Evolutionary conservation across 2,113 vertebrate genomes (phyloP), one percentile per base, ranked within the genome.

Genomic region (Hipposideros armiger): DNA sequence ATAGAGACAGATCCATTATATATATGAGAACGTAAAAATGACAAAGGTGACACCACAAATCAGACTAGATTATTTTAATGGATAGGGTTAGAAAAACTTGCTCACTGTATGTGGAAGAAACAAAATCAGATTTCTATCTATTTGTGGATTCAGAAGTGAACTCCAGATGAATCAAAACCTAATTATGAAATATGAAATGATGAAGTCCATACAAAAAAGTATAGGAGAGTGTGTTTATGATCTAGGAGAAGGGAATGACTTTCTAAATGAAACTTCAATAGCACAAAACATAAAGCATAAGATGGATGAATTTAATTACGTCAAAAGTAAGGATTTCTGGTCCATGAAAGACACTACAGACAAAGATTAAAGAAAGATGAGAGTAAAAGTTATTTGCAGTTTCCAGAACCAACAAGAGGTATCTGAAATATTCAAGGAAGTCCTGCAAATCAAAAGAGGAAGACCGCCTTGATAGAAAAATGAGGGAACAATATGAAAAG

Each of bases 251-350:
- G 8, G 60, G 3, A 86, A 81, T 32, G 52, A 62, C 24, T 91
- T 54, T 67, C 45, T 45, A 54, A 86, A 64, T 19, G 73, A 91
- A 62, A 70, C 42, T 60, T 85, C 40, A 69, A 11, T 56, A 64
- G 17, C 67, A 74, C 15, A 76, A 86, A 81, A 45, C 80, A 69
- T n/a, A 91, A 91, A 86, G n/a, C 19, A 26, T 74, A 85, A 76
- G 66, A 19, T 17, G 1, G n/a, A 17, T 88, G 77, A 28, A 72
- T 42, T 66, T 95, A 77, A 88, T 78, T 62, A 42, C 7, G 52
- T 72, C 19, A 13, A 80, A 92, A 72, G 84, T 45, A 56, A 64
- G 28, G 16, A n/a, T 64, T 85, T 89, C 70, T 77, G 50, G 62
- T 19, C 56, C 40, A 42, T 30, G 11, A 85, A 70, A 72, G 50